Conservation (phyloP, 1,140 invertebrate species). For the Steinernema feltiae region DNA sequence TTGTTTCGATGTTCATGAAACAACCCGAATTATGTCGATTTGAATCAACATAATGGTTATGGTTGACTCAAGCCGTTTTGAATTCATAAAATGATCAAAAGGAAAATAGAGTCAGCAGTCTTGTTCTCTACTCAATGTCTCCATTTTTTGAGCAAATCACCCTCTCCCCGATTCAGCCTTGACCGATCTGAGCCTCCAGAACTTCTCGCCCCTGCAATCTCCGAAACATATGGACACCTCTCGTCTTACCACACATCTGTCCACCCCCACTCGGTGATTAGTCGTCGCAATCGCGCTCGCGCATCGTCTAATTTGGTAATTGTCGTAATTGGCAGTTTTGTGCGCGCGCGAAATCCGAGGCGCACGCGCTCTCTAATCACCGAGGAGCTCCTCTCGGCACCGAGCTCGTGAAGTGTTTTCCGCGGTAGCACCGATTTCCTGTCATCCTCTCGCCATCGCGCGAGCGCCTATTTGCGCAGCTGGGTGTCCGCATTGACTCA, state of each 20-base stretch:
- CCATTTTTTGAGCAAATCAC: not conserved
- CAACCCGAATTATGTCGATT: no score
- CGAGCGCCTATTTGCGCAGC: conserved; percentile 3
- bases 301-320: conserved; percentile 12
- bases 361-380: not conserved
- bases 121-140: not conserved
- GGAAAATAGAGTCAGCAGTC: not conserved
- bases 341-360: conserved; percentile 12
- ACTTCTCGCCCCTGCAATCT: no score
- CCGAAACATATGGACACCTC: not conserved
- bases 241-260: not conserved
- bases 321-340: conserved; percentile 9
- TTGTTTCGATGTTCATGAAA: no score
- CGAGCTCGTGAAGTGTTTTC: not conserved
- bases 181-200: not conserved
- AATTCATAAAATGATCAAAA: no score
- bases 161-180: not conserved
- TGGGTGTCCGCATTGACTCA: not conserved
- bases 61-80: no score
- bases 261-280: not conserved
- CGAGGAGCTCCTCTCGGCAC: not conserved
- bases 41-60: no score
- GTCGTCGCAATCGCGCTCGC: not conserved
- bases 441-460: not conserved
- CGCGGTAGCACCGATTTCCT: not conserved